Base-by-base conservation (phyloP, 2,888 invertebrate genomes). In the Volucella zonaria region DNA sequence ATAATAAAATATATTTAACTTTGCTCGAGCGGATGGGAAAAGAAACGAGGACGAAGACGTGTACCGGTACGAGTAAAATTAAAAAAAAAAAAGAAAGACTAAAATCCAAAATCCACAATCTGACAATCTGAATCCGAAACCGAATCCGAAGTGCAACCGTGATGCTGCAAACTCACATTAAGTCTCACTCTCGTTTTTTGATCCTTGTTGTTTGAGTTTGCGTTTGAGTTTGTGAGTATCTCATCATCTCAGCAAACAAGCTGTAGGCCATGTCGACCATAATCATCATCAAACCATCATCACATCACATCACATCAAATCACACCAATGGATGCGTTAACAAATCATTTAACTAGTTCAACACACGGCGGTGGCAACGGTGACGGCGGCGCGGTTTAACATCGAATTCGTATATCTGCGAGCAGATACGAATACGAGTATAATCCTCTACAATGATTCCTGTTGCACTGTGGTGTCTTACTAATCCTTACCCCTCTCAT, bases 321-420 rank as follows among this genome's bases (percentile, higher is more conserved):
- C 42, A 71, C 66, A 80, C 81, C 80, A 73, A 52, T 68, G 68
- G 51, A 77, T 81, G 85, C 85, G 85, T 85, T 81, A 85, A 81
- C 76, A 81, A 85, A 85, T 81, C 85, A 76, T 81, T 85, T 85
- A 85, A 62, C 75, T 85, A 85, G 61, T 85, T 77, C 76, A 76
- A 81, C 76, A 78, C 54, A 73, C 43, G 31, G 31, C 31, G 31
- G 31, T 6, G 31, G 31, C 31, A 31, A 31, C 31, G 31, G 31
- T 31, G 31, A 43, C 43, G 51, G 43, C 47, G 38, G 62, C 70
- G 56, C 68, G 58, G 52, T 82, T 79, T 43, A 68, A 52, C 43
- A 43, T 73, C 49, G 62, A 51, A 85, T 85, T 85, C 76, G 76
- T 85, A 47, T 73, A 77, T 81, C 62, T 23, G 49, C 54, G 18